Percentiles rank a stretch among this genome's conserved stretches.
phyloP scores from a whole-genome alignment of 2,113 vertebrate species.

The Leucopternis melanops region DNA sequence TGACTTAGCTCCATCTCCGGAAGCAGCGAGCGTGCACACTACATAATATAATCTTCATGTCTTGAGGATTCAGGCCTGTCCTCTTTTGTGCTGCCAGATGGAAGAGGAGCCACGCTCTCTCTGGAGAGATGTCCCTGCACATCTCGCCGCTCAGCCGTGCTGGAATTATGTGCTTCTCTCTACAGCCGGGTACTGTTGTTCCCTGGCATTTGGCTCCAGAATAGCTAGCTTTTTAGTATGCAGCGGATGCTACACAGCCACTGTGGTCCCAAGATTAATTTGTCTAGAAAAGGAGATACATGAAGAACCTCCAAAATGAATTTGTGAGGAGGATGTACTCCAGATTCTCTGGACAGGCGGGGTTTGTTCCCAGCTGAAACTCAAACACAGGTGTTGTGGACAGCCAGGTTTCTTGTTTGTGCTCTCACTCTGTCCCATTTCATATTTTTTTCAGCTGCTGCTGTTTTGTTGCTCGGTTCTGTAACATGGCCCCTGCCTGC shows the following conservation, averaged over 20 bases:
- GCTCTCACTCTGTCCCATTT: neutral
- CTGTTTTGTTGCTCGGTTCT: neutral
- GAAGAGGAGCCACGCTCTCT: constrained; percentile 13
- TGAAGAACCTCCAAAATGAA: neutral
- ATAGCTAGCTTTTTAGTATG: constrained; percentile 39
- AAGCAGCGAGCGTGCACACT: neutral
- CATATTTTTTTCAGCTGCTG: neutral
- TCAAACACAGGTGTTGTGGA: neutral
- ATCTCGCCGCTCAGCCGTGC: neutral
- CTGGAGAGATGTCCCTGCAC: neutral
- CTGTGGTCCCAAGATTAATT: constrained; percentile 29
- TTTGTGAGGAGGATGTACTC: neutral
- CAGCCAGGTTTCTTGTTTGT: neutral
- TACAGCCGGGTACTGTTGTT: neutral
- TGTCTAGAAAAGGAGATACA: constrained; percentile 24
- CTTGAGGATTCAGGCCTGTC: constrained; percentile 60
- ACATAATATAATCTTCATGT: constrained; percentile 43
- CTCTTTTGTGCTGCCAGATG: constrained; percentile 63
- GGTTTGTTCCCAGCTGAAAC: neutral
- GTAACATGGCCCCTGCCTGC: neutral
- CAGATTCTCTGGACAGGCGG: neutral
- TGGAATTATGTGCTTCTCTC: constrained; percentile 9
- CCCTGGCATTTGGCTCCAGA: constrained; percentile 18
- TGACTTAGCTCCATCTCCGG: neutral
- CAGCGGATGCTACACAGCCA: neutral